Conservation (phyloP, 2,113 vertebrate species). For the Anoplopoma fimbria region DNA sequence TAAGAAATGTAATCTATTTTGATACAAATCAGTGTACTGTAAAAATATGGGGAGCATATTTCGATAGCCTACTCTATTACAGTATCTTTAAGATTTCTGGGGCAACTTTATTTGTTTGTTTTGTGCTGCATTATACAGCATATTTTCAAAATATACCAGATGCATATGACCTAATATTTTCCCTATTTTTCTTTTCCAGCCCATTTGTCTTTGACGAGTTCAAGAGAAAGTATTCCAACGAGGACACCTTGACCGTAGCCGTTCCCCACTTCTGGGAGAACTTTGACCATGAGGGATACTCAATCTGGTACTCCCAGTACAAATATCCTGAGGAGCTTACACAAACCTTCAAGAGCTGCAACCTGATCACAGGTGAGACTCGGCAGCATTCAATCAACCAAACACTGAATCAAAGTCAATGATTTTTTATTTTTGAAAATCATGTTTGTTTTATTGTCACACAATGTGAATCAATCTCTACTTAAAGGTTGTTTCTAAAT, state of each 20-base stretch:
- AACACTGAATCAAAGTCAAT: not conserved
- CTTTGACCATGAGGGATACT: conserved; percentile 91
- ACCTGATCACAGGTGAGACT: conserved; percentile 92
- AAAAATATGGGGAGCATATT: not conserved
- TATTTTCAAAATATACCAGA: not conserved
- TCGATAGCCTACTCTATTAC: not conserved
- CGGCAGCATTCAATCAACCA: not conserved
- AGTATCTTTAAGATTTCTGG: not conserved
- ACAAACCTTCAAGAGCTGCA: conserved; percentile 95
- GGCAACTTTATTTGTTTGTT: not conserved
- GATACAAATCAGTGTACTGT: too few relatives aligned
- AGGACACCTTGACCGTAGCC: conserved; percentile 90
- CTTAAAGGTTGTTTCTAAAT: not conserved
- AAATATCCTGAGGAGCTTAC: conserved; percentile 89
- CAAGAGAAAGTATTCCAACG: conserved; percentile 95
- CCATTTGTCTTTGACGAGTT: conserved; percentile 93
- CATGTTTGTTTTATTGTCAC: not conserved
- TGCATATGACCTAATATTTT: not conserved
- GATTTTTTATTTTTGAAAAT: not conserved
- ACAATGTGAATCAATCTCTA: not conserved
- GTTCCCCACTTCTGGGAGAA: conserved; percentile 93
- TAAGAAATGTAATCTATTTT: too few relatives aligned
- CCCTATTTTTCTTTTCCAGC: conserved; percentile 64
- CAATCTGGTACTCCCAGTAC: conserved; percentile 91
- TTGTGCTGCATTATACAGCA: not conserved